phyloP scores from a whole-genome alignment of 2,113 vertebrate species.

The Megaceryle torquata region DNA sequence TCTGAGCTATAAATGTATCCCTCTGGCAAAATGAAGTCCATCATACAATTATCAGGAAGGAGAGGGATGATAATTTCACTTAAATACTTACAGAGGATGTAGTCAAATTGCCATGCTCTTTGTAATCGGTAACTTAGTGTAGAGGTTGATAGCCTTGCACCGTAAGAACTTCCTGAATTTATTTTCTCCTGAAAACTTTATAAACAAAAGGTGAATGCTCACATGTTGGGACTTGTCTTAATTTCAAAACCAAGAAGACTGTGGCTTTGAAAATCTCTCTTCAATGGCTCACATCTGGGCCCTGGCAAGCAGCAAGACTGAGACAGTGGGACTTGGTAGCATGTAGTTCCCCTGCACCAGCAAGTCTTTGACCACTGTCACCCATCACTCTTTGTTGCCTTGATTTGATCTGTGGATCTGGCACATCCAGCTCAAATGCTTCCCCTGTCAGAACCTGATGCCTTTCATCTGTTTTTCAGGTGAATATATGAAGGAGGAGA shows the following conservation, averaged over 20 bases:
- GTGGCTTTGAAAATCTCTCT: neutral
- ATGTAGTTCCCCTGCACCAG: neutral
- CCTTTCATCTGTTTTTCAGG: neutral
- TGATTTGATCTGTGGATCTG: neutral
- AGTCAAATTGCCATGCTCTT: neutral
- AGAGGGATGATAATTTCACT: neutral
- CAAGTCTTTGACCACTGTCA: neutral
- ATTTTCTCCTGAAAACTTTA: neutral
- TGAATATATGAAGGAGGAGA: neutral
- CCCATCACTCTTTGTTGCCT: neutral
- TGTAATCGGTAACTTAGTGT: neutral
- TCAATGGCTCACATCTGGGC: neutral
- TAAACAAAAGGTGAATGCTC: neutral
- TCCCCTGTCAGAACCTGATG: neutral
- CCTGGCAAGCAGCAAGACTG: neutral
- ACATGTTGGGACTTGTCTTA: neutral
- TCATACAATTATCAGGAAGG: neutral
- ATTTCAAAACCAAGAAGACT: neutral
- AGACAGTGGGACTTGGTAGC: neutral
- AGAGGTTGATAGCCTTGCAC: neutral
- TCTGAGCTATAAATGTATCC: neutral
- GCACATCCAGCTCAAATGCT: neutral
- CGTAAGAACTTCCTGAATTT: neutral
- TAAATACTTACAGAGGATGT: neutral
- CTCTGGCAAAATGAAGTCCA: neutral